Percentiles rank a stretch among this genome's conserved stretches.
Conservation (phyloP, 2,888 invertebrate species). For the Deilephila elpenor region DNA sequence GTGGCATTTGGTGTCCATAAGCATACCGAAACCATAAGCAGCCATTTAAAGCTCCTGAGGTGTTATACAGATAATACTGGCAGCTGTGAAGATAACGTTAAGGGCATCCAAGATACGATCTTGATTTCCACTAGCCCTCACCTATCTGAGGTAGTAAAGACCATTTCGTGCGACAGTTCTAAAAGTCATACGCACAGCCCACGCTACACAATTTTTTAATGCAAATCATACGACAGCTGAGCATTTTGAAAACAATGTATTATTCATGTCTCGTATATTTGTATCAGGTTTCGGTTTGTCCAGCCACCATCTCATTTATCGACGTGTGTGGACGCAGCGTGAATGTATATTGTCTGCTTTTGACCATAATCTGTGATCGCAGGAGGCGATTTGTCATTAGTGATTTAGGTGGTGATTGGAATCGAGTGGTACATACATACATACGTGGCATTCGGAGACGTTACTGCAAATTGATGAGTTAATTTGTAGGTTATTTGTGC, state of each 20-base stretch:
- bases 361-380: constrained; percentile 43
- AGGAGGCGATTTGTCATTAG: constrained; percentile 28
- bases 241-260: constrained; percentile 23
- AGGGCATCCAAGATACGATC: not conserved
- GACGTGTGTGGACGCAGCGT: constrained; percentile 22
- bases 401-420: constrained; percentile 24
- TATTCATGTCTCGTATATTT: constrained; percentile 21
- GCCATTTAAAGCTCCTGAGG: not conserved
- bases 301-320: constrained; percentile 29
- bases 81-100: not conserved
- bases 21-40: too few species aligned
- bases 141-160: not conserved
- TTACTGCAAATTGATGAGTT: constrained; percentile 11
- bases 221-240: constrained; percentile 20
- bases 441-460: not conserved
- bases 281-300: constrained; percentile 3
- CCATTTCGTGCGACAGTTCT: not conserved
- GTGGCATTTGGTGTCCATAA: too few species aligned
- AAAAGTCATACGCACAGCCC: not conserved
- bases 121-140: not conserved
- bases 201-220: constrained; percentile 6
- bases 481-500: constrained; percentile 23
- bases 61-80: not conserved
- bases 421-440: constrained; percentile 5
- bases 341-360: constrained; percentile 50